Evolutionary conservation across 1,140 invertebrate genomes (phyloP), one percentile per base, ranked within the genome.

Genomic region (Homarus americanus): DNA sequence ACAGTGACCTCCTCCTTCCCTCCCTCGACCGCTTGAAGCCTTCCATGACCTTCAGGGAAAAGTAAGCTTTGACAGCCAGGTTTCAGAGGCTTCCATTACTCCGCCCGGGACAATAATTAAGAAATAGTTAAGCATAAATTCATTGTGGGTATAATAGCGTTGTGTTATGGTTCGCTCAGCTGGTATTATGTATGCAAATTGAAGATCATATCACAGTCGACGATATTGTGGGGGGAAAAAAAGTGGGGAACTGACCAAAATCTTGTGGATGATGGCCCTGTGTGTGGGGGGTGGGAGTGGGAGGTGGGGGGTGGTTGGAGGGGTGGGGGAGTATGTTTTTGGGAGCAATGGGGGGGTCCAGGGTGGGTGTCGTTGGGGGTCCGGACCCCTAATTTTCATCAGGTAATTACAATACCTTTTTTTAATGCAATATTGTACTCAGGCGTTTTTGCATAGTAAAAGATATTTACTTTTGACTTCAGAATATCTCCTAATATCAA

Each of bases 111-210:
- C 87, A 89, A 82, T 89, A 89, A 89, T 89, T 89, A 89, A 89
- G 87, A 89, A 89, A 89, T 89, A 89, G 87, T 89, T 89, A 89
- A 66, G 87, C 79, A 82, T 82, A 82, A 73, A 75, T 89, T 89
- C 66, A 89, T 82, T 89, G 87, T 82, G 87, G 78, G 79, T 41
- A 89, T 89, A 89, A 89, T 89, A 79, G 79, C 63, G 87, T 36
- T 82, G 78, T 79, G 63, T 89, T 89, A 73, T 82, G 87, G 69
- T 58, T 44, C 63, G 78, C 78, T 82, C 78, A 73, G 15, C 87
- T 66, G 20, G 49, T 69, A 82, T 89, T 89, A 89, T 82, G 69
- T 82, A 89, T 89, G 87, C 79, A 89, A 89, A 89, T 82, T 89
- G 87, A 89, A 89, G 87, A 89, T 89, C 87, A 89, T 89, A 89